These are phyloP conservation scores for Phocoena sinus DNA, from an alignment of 2,113 vertebrate genomes.

Conservation along the genomic window DNA sequence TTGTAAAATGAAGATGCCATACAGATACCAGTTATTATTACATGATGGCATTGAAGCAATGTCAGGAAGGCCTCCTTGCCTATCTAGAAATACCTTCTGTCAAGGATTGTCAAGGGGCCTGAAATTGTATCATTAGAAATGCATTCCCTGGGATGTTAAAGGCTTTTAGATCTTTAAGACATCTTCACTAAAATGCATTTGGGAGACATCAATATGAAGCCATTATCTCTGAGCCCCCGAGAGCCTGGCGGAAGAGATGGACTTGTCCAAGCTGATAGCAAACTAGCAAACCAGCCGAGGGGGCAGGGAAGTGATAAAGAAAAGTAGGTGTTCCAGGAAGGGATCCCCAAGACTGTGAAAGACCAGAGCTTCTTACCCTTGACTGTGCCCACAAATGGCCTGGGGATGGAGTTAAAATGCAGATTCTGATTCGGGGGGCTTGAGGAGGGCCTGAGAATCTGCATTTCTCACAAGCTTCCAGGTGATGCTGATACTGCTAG, in stretches of 20 bases:
- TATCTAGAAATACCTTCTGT: not conserved
- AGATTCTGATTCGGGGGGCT: not conserved
- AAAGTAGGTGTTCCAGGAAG: not conserved
- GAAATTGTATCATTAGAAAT: slow-evolving; percentile 13
- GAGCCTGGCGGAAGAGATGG: not conserved
- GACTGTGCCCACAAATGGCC: not conserved
- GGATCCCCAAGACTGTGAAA: not conserved
- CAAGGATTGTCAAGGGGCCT: not conserved
- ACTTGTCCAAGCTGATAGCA: not conserved
- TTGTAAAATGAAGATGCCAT: not conserved
- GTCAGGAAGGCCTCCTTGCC: not conserved
- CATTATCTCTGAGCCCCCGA: not conserved
- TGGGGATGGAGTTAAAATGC: not conserved
- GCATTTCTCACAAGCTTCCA: not conserved
- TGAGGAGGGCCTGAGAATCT: not conserved
- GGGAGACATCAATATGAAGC: not conserved
- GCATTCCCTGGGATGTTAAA: not conserved
- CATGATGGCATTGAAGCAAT: not conserved
- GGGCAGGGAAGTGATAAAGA: not conserved
- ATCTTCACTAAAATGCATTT: not conserved
- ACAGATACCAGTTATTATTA: not conserved
- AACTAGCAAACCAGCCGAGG: not conserved
- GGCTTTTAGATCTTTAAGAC: slow-evolving; percentile 22
- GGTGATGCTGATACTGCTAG: not conserved
- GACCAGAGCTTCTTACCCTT: not conserved